Conservation (phyloP, 2,888 invertebrate genomes). For the Leptinotarsa haldemani region DNA sequence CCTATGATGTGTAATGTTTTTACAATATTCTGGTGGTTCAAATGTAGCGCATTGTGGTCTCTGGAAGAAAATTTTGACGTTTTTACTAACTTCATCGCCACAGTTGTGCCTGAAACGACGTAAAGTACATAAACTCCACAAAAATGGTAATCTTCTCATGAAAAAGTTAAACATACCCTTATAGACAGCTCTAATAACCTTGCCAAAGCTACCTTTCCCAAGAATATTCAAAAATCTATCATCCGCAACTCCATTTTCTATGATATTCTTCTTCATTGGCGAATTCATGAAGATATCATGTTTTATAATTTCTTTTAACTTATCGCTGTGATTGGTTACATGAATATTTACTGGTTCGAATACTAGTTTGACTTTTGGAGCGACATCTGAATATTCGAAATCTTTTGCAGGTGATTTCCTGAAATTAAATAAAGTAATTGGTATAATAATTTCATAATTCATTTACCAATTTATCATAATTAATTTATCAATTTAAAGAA, state of each 20-base stretch:
- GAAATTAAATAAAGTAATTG: conserved; percentile 18
- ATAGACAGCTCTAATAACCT: conserved; percentile 59
- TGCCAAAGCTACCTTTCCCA: conserved; percentile 62
- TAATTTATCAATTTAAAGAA: too few relatives aligned
- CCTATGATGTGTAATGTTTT: conserved; percentile 56
- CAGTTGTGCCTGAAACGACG: conserved; percentile 52
- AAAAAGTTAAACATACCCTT: conserved; percentile 51
- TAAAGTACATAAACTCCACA: too few relatives aligned
- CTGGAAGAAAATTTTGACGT: conserved; percentile 40
- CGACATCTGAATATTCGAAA: conserved; percentile 41
- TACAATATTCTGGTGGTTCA: conserved; percentile 58
- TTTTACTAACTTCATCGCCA: conserved; percentile 60
- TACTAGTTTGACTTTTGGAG: conserved; percentile 20
- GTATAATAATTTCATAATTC: too few relatives aligned
- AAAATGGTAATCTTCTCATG: too few relatives aligned
- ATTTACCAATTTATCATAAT: too few relatives aligned
- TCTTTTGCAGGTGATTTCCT: conserved; percentile 33
- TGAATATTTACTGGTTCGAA: conserved; percentile 39
- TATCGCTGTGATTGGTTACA: conserved; percentile 31
- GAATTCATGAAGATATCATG: conserved; percentile 48
- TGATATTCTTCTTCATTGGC: conserved; percentile 56
- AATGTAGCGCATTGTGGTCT: conserved; percentile 56
- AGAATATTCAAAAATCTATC: conserved; percentile 53
- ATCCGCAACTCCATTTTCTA: conserved; percentile 53
- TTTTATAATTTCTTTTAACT: conserved; percentile 14